Conservation (phyloP, 2,113 vertebrate genomes). For the Melozone crissalis region DNA sequence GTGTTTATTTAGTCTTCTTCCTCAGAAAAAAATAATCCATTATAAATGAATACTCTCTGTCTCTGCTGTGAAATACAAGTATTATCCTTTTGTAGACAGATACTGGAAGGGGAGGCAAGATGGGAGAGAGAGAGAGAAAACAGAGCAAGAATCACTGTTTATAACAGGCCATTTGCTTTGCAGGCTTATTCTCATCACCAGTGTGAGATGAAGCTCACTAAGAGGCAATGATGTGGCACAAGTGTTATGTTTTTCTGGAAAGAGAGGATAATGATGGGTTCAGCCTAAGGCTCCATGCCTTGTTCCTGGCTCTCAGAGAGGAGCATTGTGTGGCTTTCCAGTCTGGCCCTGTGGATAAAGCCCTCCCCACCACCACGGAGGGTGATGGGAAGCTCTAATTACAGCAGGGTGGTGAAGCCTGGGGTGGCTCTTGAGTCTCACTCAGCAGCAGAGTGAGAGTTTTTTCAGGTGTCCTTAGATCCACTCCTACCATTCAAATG, state of each 20-base stretch:
- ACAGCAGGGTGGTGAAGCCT: background rate
- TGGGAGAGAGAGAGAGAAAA: background rate
- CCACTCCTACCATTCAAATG: background rate
- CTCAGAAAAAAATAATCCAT: background rate
- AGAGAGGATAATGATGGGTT: background rate
- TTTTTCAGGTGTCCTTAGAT: background rate
- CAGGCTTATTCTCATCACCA: background rate
- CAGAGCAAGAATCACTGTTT: background rate
- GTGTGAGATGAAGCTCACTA: background rate
- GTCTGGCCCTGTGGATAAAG: background rate
- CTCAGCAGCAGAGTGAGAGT: background rate
- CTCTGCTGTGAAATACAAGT: background rate
- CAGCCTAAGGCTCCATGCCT: background rate
- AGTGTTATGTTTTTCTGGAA: background rate
- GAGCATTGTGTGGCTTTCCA: background rate
- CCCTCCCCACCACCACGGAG: background rate
- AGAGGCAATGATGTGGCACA: background rate
- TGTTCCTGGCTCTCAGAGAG: background rate
- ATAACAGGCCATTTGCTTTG: background rate
- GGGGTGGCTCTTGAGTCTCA: background rate
- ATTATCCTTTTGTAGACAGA: background rate
- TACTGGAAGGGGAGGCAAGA: background rate
- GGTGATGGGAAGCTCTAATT: background rate
- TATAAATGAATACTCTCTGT: background rate
- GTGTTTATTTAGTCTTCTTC: background rate